Percentiles rank a stretch among this genome's conserved stretches.
phyloP scores from a whole-genome alignment of 2,888 invertebrate species.

The Tuberolachnus salignus region DNA sequence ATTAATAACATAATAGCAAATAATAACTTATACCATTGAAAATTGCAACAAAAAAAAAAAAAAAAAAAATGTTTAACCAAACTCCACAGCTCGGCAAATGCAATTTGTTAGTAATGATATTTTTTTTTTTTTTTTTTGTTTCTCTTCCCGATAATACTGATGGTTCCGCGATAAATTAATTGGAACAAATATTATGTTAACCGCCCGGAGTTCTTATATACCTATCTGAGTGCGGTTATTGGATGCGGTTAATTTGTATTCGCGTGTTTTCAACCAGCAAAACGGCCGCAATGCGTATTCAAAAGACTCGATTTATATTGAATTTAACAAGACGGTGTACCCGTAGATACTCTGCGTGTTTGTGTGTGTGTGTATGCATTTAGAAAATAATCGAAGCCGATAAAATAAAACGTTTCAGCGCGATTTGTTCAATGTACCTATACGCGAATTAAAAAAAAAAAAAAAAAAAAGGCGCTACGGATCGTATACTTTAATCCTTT shows the following conservation, averaged over 20 bases:
- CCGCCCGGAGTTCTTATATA: no score
- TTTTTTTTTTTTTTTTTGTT: no score
- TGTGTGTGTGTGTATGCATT: not conserved
- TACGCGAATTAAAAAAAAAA: not conserved
- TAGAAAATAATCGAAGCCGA: conserved; percentile 35
- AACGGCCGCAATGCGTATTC: conserved; percentile 42
- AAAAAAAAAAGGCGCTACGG: not conserved
- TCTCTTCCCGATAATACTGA: no score
- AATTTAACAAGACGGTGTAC: conserved; percentile 15
- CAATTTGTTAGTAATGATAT: conserved; percentile 4
- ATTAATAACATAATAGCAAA: no score
- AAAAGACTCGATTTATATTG: conserved; percentile 30
- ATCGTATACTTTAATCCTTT: no score
- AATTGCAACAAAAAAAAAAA: no score
- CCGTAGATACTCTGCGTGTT: not conserved
- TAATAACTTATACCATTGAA: no score
- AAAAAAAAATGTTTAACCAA: no score
- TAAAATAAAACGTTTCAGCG: conserved; percentile 17
- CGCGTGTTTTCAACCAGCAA: conserved; percentile 37
- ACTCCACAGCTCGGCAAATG: no score
- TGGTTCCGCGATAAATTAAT: conserved; percentile 5
- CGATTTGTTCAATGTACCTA: conserved; percentile 5
- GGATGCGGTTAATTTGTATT: conserved; percentile 6
- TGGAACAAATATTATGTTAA: not conserved
- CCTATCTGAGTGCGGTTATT: no score